Evolutionary conservation across 2,797 vertebrate genomes (phyloP).

Genomic region (Sandelia bainsii): DNA sequence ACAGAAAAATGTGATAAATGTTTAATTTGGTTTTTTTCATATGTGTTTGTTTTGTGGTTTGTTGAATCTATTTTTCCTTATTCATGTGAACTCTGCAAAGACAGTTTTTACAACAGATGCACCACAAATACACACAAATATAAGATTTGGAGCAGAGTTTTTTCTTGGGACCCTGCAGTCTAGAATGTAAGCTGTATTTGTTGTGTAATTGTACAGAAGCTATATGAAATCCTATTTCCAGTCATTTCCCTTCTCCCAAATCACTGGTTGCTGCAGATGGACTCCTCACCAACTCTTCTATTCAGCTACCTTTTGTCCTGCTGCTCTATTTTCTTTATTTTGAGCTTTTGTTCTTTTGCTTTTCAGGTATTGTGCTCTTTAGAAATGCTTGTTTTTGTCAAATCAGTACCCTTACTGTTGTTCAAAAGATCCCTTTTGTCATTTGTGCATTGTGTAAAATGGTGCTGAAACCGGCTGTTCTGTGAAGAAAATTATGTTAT

Average conservation of each 20-base stretch:
- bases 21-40: background rate
- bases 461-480: background rate
- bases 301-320: slow-evolving; percentile 60
- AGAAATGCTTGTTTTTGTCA: slow-evolving; percentile 12
- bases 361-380: slow-evolving; percentile 61
- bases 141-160: slow-evolving; percentile 9
- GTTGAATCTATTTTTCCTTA: background rate
- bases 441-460: slow-evolving; percentile 6
- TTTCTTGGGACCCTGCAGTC: slow-evolving; percentile 2
- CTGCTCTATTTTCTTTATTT: slow-evolving; percentile 55
- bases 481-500: slow-evolving; percentile 1
- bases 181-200: slow-evolving; percentile 14
- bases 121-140: slow-evolving; percentile 4
- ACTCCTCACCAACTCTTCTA: slow-evolving; percentile 78
- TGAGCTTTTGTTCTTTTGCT: slow-evolving; percentile 49
- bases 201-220: slow-evolving; percentile 19
- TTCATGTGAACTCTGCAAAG: slow-evolving; percentile 18
- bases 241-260: slow-evolving; percentile 34
- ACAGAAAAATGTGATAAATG: slow-evolving; percentile 16
- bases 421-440: slow-evolving; percentile 32
- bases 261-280: slow-evolving; percentile 75
- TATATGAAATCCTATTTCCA: slow-evolving; percentile 29
- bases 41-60: background rate
- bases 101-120: slow-evolving; percentile 12
- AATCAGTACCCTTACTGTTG: slow-evolving; percentile 42